Evolutionary conservation across 2,888 invertebrate genomes (phyloP), one percentile per base, ranked within the genome.

Genomic region (Cantharis rustica): DNA sequence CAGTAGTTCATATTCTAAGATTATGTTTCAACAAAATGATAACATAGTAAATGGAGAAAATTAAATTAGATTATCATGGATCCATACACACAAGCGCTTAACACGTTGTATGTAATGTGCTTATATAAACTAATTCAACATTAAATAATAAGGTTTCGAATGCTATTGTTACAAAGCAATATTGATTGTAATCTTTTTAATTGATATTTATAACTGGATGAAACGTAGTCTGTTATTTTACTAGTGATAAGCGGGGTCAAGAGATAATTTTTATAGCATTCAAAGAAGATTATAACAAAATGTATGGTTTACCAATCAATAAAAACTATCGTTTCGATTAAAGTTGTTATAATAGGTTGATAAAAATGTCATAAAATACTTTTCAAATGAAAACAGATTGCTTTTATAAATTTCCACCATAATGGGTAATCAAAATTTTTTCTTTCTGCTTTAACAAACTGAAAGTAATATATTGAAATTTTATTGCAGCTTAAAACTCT

Each of bases 21-120:
- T 73, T 68, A 62, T 68, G 61, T 61, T 68, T 26, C 47, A 66
- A 68, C 47, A 20, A 62, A 69, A 27, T 69, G 68, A 73, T 62
- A 61, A 68, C 68, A 75, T 71, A 31, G 71, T 26, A 68, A 70
- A 62, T 61, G 26, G 23, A 62, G 17, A 61, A 68, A 76, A 20
- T 66, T 73, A 61, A 77, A 64, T 70, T 70, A 74, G 23, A 70
- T 64, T 64, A 27, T 10, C n/a, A 16, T 17, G 31, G 16, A 47
- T 62, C 20, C 64, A 64, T 15, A 63, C 62, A 74, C 47, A 63
- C 70, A 62, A 64, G 16, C 20, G 23, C 47, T 15, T 16, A 72
- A 26, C 62, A 23, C 47, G 23, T 66, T 16, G 23, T n/a, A 63
- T 47, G n/a, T 47, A 47, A 47, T 47, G 47, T 47, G 47, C 47